Evolutionary conservation across 2,113 vertebrate genomes (phyloP).

Genomic region (Willisornis vidua): DNA sequence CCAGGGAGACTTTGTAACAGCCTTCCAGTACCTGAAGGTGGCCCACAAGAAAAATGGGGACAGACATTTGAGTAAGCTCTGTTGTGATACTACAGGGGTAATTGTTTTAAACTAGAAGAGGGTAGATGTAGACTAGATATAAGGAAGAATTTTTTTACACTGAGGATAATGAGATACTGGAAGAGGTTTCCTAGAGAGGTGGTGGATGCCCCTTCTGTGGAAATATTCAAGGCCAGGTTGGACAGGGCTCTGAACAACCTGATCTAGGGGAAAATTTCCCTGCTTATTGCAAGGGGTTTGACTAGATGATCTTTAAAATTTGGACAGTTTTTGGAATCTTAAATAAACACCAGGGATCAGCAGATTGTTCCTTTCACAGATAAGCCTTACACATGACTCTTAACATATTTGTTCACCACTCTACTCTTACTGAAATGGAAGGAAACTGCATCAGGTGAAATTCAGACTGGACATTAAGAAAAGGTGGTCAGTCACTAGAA

Average conservation of each 20-base stretch:
- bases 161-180: background rate
- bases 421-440: background rate
- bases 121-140: background rate
- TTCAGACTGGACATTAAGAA: background rate
- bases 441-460: rapidly evolving
- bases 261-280: background rate
- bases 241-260: background rate
- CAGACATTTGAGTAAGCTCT: background rate
- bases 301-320: background rate
- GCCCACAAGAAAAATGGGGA: background rate
- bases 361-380: background rate
- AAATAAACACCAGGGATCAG: background rate
- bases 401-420: background rate
- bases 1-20: background rate
- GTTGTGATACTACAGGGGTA: rapidly evolving
- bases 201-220: background rate
- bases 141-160: background rate
- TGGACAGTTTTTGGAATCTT: background rate
- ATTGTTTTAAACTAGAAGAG: background rate
- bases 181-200: background rate
- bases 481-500: background rate
- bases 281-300: background rate
- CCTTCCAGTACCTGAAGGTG: background rate
- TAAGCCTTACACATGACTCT: background rate
- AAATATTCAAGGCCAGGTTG: background rate